Percentiles rank a stretch among this genome's conserved stretches.
These are phyloP conservation scores for Bicyclus anynana DNA, from an alignment of 1,140 invertebrate species.

Conservation along the genomic window DNA sequence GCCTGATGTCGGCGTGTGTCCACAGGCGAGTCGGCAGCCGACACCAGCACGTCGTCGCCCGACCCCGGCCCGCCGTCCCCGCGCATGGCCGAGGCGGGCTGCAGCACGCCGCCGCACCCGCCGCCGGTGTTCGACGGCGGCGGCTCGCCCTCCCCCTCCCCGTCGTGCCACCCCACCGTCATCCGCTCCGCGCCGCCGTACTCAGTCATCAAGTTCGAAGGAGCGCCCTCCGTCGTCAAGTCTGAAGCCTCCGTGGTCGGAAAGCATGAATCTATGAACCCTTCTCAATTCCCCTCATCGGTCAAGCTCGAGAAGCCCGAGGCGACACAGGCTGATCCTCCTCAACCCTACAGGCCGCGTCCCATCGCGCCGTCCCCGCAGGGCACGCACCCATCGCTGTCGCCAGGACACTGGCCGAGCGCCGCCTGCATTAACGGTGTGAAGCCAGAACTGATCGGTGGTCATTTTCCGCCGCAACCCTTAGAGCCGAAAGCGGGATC, in stretches of 20 bases:
- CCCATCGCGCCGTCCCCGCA: conserved; percentile 48
- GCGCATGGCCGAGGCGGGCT: conserved; percentile 80
- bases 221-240: conserved; percentile 45
- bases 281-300: conserved; percentile 45
- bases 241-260: conserved; percentile 37
- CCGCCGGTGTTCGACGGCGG: conserved; percentile 74
- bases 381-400: conserved; percentile 55
- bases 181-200: conserved; percentile 77
- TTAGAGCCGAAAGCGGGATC: conserved; percentile 79
- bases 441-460: conserved; percentile 87
- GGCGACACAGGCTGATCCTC: conserved; percentile 49
- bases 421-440: conserved; percentile 84
- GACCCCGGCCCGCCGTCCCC: conserved; percentile 89
- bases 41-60: conserved; percentile 92
- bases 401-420: conserved; percentile 78
- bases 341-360: conserved; percentile 58
- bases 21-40: conserved; percentile 91
- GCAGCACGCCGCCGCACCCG: conserved; percentile 72
- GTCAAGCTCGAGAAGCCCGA: conserved; percentile 45
- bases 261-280: conserved; percentile 45
- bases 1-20: conserved; percentile 38
- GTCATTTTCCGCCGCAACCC: conserved; percentile 79
- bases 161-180: conserved; percentile 71
- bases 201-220: conserved; percentile 76
- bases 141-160: conserved; percentile 72